Percentiles rank a stretch among this genome's conserved stretches.
Evolutionary conservation across 1,140 invertebrate genomes (phyloP).

Genomic region (Pseudoatta argentina): DNA sequence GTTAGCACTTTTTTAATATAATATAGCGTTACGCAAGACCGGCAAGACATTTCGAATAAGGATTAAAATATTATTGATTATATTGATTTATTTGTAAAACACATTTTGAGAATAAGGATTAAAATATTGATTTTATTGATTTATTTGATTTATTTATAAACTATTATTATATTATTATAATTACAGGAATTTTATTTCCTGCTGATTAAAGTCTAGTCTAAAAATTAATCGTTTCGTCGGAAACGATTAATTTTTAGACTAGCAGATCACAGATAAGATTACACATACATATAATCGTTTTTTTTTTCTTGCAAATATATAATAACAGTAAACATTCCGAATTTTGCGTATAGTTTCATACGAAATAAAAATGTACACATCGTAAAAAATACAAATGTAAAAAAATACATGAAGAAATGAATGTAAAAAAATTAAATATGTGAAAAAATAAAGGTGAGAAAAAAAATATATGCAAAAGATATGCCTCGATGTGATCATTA

Average conservation of each 20-base stretch:
- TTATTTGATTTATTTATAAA: too few species aligned
- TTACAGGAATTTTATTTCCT: neutral
- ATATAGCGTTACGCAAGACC: neutral
- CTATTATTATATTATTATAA: neutral
- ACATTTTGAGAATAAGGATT: neutral
- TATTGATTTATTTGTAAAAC: too few species aligned
- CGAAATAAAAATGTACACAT: neutral
- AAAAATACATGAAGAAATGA: neutral
- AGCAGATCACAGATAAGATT: too few species aligned
- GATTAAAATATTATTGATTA: neutral
- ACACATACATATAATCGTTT: neutral
- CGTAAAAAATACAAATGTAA: neutral
- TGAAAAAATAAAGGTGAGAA: neutral
- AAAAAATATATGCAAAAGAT: neutral
- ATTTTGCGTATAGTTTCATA: neutral
- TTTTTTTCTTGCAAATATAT: neutral
- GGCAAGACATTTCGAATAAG: neutral
- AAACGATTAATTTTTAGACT: too few species aligned
- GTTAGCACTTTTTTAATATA: slow-evolving; percentile 65
- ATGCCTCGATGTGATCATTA: neutral
- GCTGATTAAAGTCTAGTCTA: neutral
- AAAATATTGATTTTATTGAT: neutral
- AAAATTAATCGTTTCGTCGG: too few species aligned
- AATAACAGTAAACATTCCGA: neutral
- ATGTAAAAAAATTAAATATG: neutral